These are phyloP conservation scores for Vollenhovia emeryi DNA, from an alignment of 1,140 invertebrate genomes.

Conservation along the genomic window DNA sequence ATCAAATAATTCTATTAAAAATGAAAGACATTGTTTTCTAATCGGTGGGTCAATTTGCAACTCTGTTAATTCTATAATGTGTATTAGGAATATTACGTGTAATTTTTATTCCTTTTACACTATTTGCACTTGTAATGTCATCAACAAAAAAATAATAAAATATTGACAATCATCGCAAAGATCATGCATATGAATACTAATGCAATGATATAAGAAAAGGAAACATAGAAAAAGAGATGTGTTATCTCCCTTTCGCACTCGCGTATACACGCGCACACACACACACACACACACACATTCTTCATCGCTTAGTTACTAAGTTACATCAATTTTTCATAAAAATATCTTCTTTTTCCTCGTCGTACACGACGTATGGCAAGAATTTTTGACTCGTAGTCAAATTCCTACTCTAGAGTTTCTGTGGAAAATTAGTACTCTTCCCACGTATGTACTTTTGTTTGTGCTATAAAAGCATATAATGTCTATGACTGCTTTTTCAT, in stretches of 20 bases:
- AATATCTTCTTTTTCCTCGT: conserved; percentile 78
- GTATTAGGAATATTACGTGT: conserved; percentile 22
- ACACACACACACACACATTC: neutral
- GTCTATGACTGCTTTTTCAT: conserved; percentile 58
- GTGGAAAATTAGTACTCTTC: conserved; percentile 73
- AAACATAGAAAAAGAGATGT: conserved; percentile 8
- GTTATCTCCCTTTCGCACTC: neutral
- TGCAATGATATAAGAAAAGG: conserved; percentile 17
- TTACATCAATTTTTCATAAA: conserved; percentile 79
- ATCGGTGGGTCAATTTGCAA: conserved; percentile 62
- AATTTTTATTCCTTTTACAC: conserved; percentile 47
- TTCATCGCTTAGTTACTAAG: conserved; percentile 53
- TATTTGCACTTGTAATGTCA: conserved; percentile 36
- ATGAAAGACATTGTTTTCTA: conserved; percentile 46
- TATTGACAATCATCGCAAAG: conserved; percentile 26
- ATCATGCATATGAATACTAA: conserved; percentile 12
- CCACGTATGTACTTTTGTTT: conserved; percentile 66
- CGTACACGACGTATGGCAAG: conserved; percentile 75
- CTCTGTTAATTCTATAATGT: conserved; percentile 42
- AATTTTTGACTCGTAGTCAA: conserved; percentile 72
- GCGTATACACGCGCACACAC: neutral
- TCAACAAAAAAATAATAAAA: conserved; percentile 39
- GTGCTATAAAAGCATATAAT: conserved; percentile 47
- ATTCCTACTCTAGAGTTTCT: conserved; percentile 69
- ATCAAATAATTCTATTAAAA: conserved; percentile 32